Evolutionary conservation across 2,888 invertebrate genomes (phyloP).

Genomic region (Hyles lineata): DNA sequence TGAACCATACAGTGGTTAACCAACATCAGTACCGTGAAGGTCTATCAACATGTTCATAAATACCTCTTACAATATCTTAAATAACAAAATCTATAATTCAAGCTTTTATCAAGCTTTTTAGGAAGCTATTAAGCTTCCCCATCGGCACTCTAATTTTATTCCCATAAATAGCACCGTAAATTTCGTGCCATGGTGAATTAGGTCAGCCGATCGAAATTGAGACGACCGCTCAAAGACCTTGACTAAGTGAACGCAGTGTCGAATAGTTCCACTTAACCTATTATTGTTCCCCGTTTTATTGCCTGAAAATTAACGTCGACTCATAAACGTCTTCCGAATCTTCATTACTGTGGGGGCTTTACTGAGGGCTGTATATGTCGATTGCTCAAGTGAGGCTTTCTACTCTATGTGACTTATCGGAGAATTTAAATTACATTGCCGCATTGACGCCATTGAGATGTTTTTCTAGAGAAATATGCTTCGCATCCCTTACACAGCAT

Average conservation of each 20-base stretch:
- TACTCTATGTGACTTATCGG: no score
- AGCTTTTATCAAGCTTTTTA: not conserved
- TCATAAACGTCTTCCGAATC: slow-evolving; percentile 6
- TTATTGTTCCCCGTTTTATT: slow-evolving; percentile 20
- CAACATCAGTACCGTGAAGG: no score
- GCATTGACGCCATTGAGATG: no score
- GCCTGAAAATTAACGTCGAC: not conserved
- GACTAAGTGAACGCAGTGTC: slow-evolving; percentile 1
- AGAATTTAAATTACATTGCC: no score
- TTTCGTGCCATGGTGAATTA: not conserved
- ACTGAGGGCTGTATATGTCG: not conserved
- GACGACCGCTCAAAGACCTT: not conserved
- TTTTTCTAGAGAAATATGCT: no score
- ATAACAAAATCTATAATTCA: not conserved
- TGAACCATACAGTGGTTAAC: no score
- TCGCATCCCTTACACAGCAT: no score
- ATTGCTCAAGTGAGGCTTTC: not conserved
- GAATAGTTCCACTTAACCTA: slow-evolving; percentile 10
- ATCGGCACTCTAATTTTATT: not conserved
- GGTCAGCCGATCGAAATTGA: slow-evolving; percentile 21
- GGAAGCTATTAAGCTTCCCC: not conserved
- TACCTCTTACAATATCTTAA: no score
- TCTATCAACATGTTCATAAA: no score
- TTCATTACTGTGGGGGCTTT: slow-evolving; percentile 3
- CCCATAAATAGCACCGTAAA: not conserved